A percentile compares a stretch with the other conserved stretches of the same genome.
These are phyloP conservation scores for Microtus richardsoni DNA, from an alignment of 2,113 vertebrate genomes.

Conservation along the genomic window DNA sequence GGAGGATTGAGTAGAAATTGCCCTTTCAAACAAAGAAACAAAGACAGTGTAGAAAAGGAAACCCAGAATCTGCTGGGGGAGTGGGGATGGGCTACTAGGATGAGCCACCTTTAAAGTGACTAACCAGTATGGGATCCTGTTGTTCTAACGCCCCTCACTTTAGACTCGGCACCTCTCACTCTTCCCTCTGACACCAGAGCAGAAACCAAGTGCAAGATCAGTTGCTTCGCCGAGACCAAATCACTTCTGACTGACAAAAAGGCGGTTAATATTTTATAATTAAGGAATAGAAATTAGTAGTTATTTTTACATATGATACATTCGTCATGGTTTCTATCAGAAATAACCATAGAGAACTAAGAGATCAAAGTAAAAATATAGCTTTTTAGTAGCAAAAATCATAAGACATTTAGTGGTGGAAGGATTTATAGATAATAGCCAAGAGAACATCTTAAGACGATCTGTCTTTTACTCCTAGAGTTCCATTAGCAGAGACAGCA, in stretches of 20 bases:
- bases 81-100: background rate
- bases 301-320: background rate
- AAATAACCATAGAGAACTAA: conserved; percentile 5
- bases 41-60: conserved; percentile 21
- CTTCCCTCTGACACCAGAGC: background rate
- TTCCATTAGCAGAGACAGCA: background rate
- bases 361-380: background rate
- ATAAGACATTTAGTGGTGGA: conserved; percentile 8
- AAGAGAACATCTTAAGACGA: conserved; percentile 21
- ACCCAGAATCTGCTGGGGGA: background rate
- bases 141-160: background rate
- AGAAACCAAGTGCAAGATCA: background rate
- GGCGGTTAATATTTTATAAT: background rate
- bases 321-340: conserved; percentile 1
- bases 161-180: background rate
- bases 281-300: background rate
- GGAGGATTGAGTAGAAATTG: conserved; percentile 49
- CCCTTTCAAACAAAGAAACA: conserved; percentile 19
- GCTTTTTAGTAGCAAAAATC: background rate
- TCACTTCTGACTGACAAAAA: background rate
- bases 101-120: conserved; percentile 33
- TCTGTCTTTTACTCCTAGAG: background rate
- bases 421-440: background rate
- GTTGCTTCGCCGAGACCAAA: background rate
- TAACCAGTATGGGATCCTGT: background rate